phyloP scores from a whole-genome alignment of 2,797 vertebrate species.

The Odontamblyopus rebecca region DNA sequence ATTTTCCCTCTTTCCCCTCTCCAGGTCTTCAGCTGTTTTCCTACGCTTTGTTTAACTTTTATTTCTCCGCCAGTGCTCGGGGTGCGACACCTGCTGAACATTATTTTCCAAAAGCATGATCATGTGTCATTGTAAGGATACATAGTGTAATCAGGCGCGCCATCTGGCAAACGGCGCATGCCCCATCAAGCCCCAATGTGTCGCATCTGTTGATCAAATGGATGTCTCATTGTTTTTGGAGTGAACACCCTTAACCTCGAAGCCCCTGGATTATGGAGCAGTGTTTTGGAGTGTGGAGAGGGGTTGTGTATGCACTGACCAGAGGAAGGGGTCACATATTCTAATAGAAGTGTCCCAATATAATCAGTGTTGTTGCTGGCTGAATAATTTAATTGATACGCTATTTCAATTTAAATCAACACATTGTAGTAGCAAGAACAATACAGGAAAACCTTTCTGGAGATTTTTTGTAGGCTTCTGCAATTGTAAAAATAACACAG shows the following conservation, averaged over 20 bases:
- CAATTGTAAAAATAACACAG: neutral
- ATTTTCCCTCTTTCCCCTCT: conserved; percentile 21
- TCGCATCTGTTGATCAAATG: conserved; percentile 81
- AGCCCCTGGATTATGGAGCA: conserved; percentile 56
- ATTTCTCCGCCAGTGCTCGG: conserved; percentile 60
- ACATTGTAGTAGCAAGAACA: neutral
- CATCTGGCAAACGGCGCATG: conserved; percentile 80
- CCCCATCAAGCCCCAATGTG: conserved; percentile 79
- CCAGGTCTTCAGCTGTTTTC: conserved; percentile 16
- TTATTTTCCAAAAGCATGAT: conserved; percentile 78
- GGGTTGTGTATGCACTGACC: neutral
- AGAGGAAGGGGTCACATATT: neutral
- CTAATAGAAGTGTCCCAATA: neutral
- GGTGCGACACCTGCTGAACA: conserved; percentile 76
- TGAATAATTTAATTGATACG: neutral
- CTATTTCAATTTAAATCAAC: neutral
- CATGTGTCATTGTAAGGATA: conserved; percentile 78
- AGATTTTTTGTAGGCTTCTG: too few relatives aligned
- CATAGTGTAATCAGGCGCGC: conserved; percentile 78
- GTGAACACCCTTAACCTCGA: conserved; percentile 76
- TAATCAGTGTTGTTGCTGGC: neutral
- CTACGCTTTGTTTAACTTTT: conserved; percentile 63
- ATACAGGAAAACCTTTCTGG: neutral
- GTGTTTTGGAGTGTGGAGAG: conserved; percentile 1
- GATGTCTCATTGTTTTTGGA: conserved; percentile 75